Evolutionary conservation across 2,113 vertebrate species (phyloP), one percentile per base, ranked within the genome.

Genomic region (Trogon surrucura): DNA sequence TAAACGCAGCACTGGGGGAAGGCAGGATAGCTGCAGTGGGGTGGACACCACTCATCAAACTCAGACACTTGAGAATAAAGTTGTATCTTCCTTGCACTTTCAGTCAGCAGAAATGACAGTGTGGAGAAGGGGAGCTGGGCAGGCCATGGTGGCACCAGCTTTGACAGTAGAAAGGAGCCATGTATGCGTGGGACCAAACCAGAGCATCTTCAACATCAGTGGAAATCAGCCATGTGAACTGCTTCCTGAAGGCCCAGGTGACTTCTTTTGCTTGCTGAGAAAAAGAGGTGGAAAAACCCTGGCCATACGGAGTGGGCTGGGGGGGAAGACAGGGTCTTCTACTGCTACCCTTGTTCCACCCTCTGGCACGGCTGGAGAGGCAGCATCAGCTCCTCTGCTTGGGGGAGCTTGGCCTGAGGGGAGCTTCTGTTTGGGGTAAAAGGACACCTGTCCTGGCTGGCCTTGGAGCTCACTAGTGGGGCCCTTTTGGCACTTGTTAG

Each of bases 291-390:
- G 62, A 64, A 75, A 65, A 61, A 57, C 62, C 16, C 54, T 5
- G 4, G 22, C 38, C 17, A 9, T 34, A 34, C 6, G 4, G 54
- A 21, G 9, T 41, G n/a, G 2, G 3, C 30, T 3, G 18, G 16
- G 8, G 2, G 5, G 57, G 75, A 74, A 90, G 44, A 66, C 44
- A 67, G 32, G 10, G 4, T 54, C 9, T 70, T 81, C 56, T 29
- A 34, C 11, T 0, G 0, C 66, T 79, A 14, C 19, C 19, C 25
- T 13, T 3, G 26, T 34, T 32, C 20, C 2, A 0, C 65, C 62
- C 29, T 54, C 78, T 38, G 26, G 13, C 50, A 32, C 1, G 2
- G 34, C 65, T 79, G 58, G 22, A 66, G 25, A 51, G 50, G 58
- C 48, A 92, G 80, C 44, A 54, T 32, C 21, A 69, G 36, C 25